Evolutionary conservation across 2,888 invertebrate genomes (phyloP), one percentile per base, ranked within the genome.

Genomic region (Papilio elwesi): DNA sequence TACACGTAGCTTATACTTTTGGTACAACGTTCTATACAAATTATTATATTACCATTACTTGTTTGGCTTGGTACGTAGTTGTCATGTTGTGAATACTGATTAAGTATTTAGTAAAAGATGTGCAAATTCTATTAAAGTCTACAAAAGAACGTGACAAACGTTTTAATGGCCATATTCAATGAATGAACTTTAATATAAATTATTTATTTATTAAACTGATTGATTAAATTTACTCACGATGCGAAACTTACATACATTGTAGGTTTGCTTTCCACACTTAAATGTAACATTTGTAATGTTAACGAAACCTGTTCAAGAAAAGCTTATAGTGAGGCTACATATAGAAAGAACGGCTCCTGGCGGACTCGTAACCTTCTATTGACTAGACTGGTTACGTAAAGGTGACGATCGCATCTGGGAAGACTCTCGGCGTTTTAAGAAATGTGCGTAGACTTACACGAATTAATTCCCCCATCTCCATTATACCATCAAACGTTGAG

Each of bases 91-190:
- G 66, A 66, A 53, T 66, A 3, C 26, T 66, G 38, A 66, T 52
- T 53, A 36, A 13, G 36, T 51, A 15, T 52, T 66, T 52, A 66
- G 38, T 51, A 52, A 52, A 52, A 16, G 51, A 66, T 59, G 59
- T 59, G 59, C 59, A 59, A 38, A 59, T 59, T 59, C n/a, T 38
- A 59, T 59, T 59, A 59, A 59, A 59, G 59, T 38, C 59, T n/a
- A 38, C 38, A 59, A 59, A 59, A 13, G 38, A 38, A 38, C 38
- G 59, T 59, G 59, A 59, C 59, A 59, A 59, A 38, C 38, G n/a
- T 38, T 13, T 38, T 36, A 59, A 38, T 59, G n/a, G 6, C 16
- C 6, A 36, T 12, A 59, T 9, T 43, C 38, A 59, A 59, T 59
- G 38, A 59, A 59, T 59, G 59, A 59, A 59, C 59, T n/a, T 38